These are phyloP conservation scores for Lacerta viridis DNA, from an alignment of 2,797 vertebrate genomes.

Conservation along the genomic window DNA sequence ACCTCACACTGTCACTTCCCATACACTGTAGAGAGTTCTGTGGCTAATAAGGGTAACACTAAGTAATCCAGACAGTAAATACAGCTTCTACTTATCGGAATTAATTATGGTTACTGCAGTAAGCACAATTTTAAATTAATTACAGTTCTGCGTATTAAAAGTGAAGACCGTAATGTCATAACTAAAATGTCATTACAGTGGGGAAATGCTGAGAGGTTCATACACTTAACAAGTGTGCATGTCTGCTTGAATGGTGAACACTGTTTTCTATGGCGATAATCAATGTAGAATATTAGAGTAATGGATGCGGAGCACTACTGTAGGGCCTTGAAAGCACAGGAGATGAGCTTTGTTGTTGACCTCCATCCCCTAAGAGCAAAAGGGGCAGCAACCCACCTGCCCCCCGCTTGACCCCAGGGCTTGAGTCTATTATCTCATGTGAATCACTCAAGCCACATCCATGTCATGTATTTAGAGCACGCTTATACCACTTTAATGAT, in stretches of 20 bases:
- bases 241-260: conserved; percentile 28
- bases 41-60: conserved; percentile 28
- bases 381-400: too few species aligned
- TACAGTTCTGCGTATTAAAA: conserved; percentile 42
- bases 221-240: not conserved
- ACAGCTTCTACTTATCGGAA: conserved; percentile 34
- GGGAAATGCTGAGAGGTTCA: conserved; percentile 5
- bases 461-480: too few species aligned
- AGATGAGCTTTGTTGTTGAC: not conserved
- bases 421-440: too few species aligned
- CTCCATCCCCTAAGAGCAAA: too few species aligned
- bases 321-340: not conserved
- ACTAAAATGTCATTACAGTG: conserved; percentile 34
- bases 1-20: conserved; percentile 1
- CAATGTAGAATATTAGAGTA: not conserved
- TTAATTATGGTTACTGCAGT: conserved; percentile 42
- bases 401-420: too few species aligned
- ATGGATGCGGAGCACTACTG: conserved; percentile 2
- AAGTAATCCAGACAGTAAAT: conserved; percentile 48
- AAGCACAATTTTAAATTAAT: conserved; percentile 47
- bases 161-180: conserved; percentile 37
- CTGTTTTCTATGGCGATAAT: not conserved
- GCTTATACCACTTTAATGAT: too few species aligned
- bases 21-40: conserved; percentile 27
- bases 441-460: too few species aligned